These are phyloP conservation scores for Scalopus aquaticus DNA, from an alignment of 2,113 vertebrate genomes.

Conservation along the genomic window DNA sequence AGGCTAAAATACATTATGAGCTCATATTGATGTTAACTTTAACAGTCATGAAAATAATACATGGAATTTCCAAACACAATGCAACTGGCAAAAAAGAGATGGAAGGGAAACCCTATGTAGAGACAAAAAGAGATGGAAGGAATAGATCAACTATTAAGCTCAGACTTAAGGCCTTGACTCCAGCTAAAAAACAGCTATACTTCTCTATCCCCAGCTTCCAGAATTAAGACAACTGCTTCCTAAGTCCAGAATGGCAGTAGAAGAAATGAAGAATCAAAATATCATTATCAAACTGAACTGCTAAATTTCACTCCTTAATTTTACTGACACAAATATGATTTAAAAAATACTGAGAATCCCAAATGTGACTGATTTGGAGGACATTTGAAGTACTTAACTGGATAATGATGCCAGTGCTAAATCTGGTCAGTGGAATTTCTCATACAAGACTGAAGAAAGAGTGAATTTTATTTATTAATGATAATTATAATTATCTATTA, in stretches of 20 bases:
- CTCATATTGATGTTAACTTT: not conserved
- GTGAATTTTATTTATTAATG: not conserved
- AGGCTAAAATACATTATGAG: not conserved
- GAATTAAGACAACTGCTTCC: not conserved
- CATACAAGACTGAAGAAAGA: not conserved
- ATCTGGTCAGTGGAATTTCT: not conserved
- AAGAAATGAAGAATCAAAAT: not conserved
- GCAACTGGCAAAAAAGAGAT: not conserved
- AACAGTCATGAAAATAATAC: not conserved
- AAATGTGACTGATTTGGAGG: not conserved
- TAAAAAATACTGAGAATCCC: not conserved
- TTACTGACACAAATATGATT: not conserved
- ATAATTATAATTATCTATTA: too few species aligned
- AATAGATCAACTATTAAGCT: not conserved
- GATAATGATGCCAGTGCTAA: not conserved
- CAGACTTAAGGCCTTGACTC: not conserved
- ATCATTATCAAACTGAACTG: not conserved
- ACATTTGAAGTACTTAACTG: not conserved
- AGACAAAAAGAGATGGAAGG: not conserved
- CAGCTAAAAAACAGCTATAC: not conserved
- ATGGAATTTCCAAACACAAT: not conserved
- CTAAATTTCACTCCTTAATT: not conserved
- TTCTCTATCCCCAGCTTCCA: not conserved
- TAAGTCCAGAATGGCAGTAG: not conserved
- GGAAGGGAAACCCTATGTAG: not conserved